Evolutionary conservation across 2,113 vertebrate species (phyloP).

Genomic region (Paramormyrops kingsleyae): DNA sequence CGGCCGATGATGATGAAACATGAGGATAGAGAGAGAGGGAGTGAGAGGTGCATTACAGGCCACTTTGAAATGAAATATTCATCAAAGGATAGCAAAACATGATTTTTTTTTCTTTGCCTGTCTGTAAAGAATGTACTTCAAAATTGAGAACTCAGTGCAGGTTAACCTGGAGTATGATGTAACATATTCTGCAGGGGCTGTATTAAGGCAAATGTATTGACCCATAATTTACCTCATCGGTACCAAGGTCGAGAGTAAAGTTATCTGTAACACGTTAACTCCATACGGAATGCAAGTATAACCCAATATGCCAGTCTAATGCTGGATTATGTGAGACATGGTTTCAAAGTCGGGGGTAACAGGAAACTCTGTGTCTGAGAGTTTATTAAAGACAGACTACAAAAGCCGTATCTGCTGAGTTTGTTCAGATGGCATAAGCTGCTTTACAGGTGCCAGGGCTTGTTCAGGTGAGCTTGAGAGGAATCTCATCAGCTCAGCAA

Average conservation of each 20-base stretch:
- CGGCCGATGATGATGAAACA: background rate
- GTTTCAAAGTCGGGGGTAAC: background rate
- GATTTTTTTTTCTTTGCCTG: background rate
- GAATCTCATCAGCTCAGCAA: background rate
- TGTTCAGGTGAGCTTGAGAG: background rate
- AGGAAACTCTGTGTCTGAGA: background rate
- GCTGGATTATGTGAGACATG: background rate
- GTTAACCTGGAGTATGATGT: background rate
- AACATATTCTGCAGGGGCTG: background rate
- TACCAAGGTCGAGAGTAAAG: background rate
- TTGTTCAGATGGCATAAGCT: background rate
- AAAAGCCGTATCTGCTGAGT: background rate
- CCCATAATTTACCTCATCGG: background rate
- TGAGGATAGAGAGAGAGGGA: background rate
- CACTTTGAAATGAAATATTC: background rate
- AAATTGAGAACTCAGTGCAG: background rate
- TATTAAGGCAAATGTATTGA: background rate
- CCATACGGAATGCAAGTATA: background rate
- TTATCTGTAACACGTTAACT: background rate
- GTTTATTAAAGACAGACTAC: background rate
- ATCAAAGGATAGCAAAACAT: background rate
- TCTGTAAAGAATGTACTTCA: background rate
- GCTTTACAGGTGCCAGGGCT: background rate
- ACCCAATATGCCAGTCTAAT: background rate
- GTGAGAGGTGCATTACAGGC: background rate